Base-by-base conservation (phyloP, 2,113 vertebrate genomes). In the human region DNA sequence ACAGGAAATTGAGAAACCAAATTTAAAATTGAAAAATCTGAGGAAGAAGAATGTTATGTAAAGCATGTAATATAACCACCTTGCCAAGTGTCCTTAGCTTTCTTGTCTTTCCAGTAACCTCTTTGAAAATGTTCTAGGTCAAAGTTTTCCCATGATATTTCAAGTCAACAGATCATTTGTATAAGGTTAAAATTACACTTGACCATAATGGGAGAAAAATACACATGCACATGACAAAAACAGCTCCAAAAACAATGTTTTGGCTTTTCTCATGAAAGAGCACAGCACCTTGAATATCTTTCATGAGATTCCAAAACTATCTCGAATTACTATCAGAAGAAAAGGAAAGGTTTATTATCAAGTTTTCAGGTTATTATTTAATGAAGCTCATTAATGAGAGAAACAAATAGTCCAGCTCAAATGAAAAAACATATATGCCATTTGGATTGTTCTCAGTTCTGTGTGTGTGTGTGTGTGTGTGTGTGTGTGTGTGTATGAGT, bases 121-220 rank as follows among this genome's bases (percentile, higher is more conserved):
- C 84, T 97, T 93, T 97, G 94, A 94, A 98, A 95, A 96, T 97
- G 94, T 89, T 95, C 94, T 96, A 90, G 64, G 95, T 90, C 92
- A 95, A 73, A 85, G 64, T 85, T 90, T 97, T 96, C 96, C 95
- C 90, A 95, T 97, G 96, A 80, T 97, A 97, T 96, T 97, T 97
- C 93, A 98, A 80, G 92, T 96, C 95, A 98, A 90, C 97, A 96
- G 87, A 97, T 92, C 90, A 93, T 68, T 95, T 94, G 76, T 96
- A 50, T 90, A 92, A 95, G 75, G 88, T 97, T 98, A 94, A 96
- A 97, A 89, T 97, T 96, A 93, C 52, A 48, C 68, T 98, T 94
- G 88, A 97, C 88, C 61, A 38, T 96, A 59, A 89, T 68, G 50
- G 76, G 83, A 59, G 81, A 16, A 57, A 96, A 95, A 86, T 92